Base-by-base conservation (phyloP, 2,113 vertebrate genomes). In the Ciconia maguari region DNA sequence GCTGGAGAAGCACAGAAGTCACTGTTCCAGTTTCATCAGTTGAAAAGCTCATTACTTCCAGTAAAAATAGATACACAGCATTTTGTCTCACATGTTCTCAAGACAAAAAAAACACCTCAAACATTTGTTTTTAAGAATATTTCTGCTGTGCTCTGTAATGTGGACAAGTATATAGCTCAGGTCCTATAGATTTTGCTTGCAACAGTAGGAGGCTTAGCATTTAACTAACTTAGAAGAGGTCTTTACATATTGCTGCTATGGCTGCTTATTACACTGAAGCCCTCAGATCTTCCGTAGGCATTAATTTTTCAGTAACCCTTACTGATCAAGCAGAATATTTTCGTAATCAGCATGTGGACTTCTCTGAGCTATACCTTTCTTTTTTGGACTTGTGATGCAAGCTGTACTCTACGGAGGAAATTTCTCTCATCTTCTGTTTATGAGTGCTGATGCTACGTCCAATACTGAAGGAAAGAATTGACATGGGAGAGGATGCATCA, bases 261-360 rank as follows among this genome's bases (percentile, higher is more conserved):
- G 22, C 11, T 74, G 22, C 79, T 93, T 81, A 54, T 93, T 88
- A 46, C 51, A 70, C 26, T 68, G 68, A 81, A 83, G 27, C 16
- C 52, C 55, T 95, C 77, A 95, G 90, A 89, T 88, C 49, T 93
- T 87, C 85, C 42, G 20, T 24, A 71, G 66, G 5, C 66, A 97
- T 97, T 95, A 97, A 97, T 97, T 97, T 97, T 97, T 97, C 93
- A 96, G 52, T 77, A 94, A 78, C 34, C 69, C 86, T 97, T 81
- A 87, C 46, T 94, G 88, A 91, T 96, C 81, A 95, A 90, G 83
- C 42, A 90, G 96, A 97, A 96, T 95, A 96, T 81, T 96, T 97
- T 94, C 90, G 61, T 91, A 95, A 95, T 92, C 65, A 95, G 69
- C 87, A 83, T 1, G 1, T 87, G 68, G 62, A 70, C 81, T 89